phyloP scores from a whole-genome alignment of 2,797 vertebrate species.

The Chelmon rostratus region DNA sequence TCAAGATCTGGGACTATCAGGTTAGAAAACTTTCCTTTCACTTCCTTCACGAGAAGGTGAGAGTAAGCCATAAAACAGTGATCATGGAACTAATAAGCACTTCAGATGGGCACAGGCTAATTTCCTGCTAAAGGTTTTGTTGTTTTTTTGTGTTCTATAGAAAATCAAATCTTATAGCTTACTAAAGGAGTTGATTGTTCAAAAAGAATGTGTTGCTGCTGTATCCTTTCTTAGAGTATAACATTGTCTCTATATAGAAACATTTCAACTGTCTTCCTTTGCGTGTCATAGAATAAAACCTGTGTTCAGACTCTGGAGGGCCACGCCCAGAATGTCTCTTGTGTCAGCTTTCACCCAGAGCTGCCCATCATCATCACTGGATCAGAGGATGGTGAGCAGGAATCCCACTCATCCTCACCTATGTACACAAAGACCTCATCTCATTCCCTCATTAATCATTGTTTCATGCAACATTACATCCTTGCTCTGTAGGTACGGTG shows the following conservation, averaged over 20 bases:
- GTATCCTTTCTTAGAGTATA: not conserved
- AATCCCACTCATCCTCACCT: not conserved
- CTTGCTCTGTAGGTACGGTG: slow-evolving; percentile 89
- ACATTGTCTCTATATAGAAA: not conserved
- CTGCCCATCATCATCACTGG: slow-evolving; percentile 98
- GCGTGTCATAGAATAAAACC: slow-evolving; percentile 92
- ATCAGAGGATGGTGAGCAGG: slow-evolving; percentile 94
- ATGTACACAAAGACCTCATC: not conserved
- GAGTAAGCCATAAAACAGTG: not conserved
- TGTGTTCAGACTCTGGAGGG: slow-evolving; percentile 98
- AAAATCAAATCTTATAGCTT: not conserved
- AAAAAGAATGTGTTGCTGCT: not conserved
- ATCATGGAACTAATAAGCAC: not conserved
- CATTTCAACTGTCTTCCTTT: not conserved
- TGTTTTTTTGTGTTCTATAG: not conserved
- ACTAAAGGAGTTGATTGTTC: not conserved
- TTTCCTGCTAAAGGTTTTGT: not conserved
- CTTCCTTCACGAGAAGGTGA: not conserved
- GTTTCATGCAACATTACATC: not conserved
- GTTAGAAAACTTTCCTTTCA: slow-evolving; percentile 71
- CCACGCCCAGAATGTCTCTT: slow-evolving; percentile 97
- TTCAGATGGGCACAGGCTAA: not conserved
- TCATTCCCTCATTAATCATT: not conserved
- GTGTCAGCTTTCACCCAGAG: slow-evolving; percentile 98
- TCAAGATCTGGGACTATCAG: slow-evolving; percentile 99